These are phyloP conservation scores for Hippocampus barbouri DNA, from an alignment of 2,113 vertebrate species.

Conservation along the genomic window DNA sequence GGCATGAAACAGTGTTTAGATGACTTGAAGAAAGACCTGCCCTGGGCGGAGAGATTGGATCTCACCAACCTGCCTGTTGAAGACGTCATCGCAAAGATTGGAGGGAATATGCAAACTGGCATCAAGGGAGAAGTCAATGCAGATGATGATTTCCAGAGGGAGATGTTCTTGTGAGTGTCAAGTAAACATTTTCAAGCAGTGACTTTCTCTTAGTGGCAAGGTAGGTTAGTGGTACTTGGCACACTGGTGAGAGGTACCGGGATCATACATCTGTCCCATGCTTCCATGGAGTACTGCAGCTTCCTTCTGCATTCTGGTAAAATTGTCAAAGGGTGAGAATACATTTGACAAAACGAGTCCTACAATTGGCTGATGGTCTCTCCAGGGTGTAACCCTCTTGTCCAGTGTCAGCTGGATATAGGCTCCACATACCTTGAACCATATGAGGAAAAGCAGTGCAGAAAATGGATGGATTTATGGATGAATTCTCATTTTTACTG, in stretches of 20 bases:
- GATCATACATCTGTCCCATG: neutral
- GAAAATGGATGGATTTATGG: too few species aligned
- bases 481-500: too few species aligned
- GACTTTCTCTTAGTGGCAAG: neutral
- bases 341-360: too few species aligned
- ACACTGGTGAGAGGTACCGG: too few species aligned
- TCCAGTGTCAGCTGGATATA: too few species aligned
- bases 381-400: too few species aligned
- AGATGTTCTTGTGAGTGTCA: constrained; percentile 91
- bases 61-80: constrained; percentile 74
- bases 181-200: neutral
- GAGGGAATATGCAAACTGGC: constrained; percentile 29
- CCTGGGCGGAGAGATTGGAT: constrained; percentile 90
- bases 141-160: constrained; percentile 92
- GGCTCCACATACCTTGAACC: too few species aligned
- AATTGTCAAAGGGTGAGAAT: too few species aligned
- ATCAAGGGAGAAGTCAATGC: constrained; percentile 62
- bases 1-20: constrained; percentile 82
- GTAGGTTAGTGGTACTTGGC: neutral
- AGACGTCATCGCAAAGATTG: constrained; percentile 49
- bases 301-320: too few species aligned
- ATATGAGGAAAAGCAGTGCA: too few species aligned
- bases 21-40: constrained; percentile 79
- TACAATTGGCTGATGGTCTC: too few species aligned
- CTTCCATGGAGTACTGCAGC: too few species aligned